Conservation (phyloP, 2,113 vertebrate species). For the Vidua chalybeata region DNA sequence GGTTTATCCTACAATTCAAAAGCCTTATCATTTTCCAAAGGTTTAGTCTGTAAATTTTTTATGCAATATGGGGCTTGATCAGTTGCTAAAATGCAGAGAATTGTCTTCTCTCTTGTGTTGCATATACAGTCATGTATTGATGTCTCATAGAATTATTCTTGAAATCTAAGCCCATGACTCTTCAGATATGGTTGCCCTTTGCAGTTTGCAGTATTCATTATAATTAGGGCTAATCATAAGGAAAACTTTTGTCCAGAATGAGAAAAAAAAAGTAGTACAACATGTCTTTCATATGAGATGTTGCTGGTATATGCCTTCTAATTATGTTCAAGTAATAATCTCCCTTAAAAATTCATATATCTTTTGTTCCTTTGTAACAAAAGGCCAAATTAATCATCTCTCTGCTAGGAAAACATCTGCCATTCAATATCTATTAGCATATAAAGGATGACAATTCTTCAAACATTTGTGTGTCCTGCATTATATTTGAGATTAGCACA, state of each 20-base stretch:
- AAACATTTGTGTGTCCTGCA: background rate
- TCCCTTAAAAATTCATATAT: background rate
- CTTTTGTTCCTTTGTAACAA: background rate
- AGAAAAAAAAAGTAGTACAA: background rate
- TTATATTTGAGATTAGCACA: constrained; percentile 25
- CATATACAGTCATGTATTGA: background rate
- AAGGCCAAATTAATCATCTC: constrained; percentile 9
- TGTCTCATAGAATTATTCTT: background rate
- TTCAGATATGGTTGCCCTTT: background rate
- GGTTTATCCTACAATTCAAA: background rate
- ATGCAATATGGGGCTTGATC: background rate
- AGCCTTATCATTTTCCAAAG: background rate
- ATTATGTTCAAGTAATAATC: background rate
- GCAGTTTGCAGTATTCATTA: background rate
- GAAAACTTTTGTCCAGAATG: background rate
- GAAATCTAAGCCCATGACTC: background rate
- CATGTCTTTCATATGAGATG: background rate
- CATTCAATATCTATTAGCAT: constrained; percentile 46
- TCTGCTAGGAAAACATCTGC: constrained; percentile 37
- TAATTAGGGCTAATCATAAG: background rate
- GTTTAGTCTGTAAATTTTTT: background rate
- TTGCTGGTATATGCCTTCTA: background rate
- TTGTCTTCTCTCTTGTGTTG: background rate
- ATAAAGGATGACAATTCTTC: background rate
- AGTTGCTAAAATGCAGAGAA: background rate